Evolutionary conservation across 2,797 vertebrate species (phyloP).

Genomic region (Sebastes oblongus): DNA sequence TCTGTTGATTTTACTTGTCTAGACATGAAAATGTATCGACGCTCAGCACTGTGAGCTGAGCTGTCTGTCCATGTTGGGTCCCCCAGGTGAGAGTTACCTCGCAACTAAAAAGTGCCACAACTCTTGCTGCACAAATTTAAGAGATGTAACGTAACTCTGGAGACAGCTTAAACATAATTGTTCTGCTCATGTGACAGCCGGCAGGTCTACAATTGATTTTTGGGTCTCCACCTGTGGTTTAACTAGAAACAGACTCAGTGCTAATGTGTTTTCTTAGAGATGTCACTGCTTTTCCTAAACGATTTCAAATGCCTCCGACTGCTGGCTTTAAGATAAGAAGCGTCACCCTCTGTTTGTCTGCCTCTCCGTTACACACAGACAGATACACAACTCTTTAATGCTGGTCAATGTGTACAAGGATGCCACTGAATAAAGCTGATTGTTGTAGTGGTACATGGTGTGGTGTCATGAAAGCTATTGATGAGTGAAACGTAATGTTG

Average conservation of each 20-base stretch:
- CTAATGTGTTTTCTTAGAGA: conserved; percentile 8
- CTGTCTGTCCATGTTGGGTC: neutral
- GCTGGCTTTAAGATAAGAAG: conserved; percentile 27
- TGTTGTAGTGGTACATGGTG: neutral
- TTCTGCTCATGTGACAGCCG: conserved; percentile 10
- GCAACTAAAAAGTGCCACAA: neutral
- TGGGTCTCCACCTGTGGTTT: conserved; percentile 14
- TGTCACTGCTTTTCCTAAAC: neutral
- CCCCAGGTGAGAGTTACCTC: neutral
- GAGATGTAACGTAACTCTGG: conserved; percentile 14
- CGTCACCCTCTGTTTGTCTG: neutral
- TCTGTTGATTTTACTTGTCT: conserved; percentile 7
- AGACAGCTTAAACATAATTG: conserved; percentile 16
- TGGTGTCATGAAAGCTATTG: neutral
- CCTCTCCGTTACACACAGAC: neutral
- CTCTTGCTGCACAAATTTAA: conserved; percentile 13
- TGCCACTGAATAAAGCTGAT: conserved; percentile 9
- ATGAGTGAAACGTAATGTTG: neutral
- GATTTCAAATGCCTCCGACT: conserved; percentile 21
- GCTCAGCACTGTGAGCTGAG: neutral
- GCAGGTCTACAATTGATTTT: conserved; percentile 34
- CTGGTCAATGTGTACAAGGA: conserved; percentile 7
- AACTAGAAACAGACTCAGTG: neutral
- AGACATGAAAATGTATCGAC: conserved; percentile 30
- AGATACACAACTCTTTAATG: neutral